A percentile compares a stretch with the other conserved stretches of the same genome.
phyloP scores from a whole-genome alignment of 2,888 invertebrate species.

The Sarcophaga variegata region DNA sequence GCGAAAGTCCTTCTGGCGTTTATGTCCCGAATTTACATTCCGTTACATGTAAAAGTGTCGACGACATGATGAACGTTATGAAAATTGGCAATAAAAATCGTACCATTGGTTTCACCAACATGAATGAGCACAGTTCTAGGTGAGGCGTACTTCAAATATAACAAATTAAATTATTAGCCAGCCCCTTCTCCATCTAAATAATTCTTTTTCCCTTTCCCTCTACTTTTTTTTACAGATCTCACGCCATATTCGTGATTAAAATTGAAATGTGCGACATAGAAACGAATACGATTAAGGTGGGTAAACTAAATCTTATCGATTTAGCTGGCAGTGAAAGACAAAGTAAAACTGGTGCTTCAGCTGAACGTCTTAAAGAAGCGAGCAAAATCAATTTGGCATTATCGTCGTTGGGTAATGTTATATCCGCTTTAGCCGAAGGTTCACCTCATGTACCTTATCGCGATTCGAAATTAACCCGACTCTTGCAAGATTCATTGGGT shows the following conservation, averaged over 20 bases:
- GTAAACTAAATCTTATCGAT: constrained; percentile 98
- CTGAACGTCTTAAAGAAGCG: constrained; percentile 96
- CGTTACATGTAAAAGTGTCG: constrained; percentile 95
- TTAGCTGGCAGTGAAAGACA: constrained; percentile 99
- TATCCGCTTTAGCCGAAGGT: constrained; percentile 97
- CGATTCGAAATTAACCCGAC: constrained; percentile 97
- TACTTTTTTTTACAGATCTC: constrained; percentile 85
- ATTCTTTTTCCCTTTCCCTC: not conserved
- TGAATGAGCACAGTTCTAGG: constrained; percentile 98
- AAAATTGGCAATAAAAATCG: constrained; percentile 95
- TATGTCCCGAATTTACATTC: constrained; percentile 98
- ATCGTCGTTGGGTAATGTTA: constrained; percentile 98
- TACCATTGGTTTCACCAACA: constrained; percentile 97
- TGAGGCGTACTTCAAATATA: constrained; percentile 52
- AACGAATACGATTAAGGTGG: constrained; percentile 86
- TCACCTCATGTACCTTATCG: constrained; percentile 98
- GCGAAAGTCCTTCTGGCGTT: constrained; percentile 91
- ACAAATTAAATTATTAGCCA: too few species aligned
- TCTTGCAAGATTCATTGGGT: constrained; percentile 98
- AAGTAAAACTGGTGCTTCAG: constrained; percentile 97
- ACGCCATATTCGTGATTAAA: constrained; percentile 99
- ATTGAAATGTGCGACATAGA: constrained; percentile 94
- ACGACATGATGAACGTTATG: constrained; percentile 97
- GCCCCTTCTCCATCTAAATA: too few species aligned
- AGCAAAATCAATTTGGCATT: constrained; percentile 98